These are phyloP conservation scores for Megaleporinus macrocephalus DNA, from an alignment of 2,113 vertebrate genomes.

Conservation along the genomic window DNA sequence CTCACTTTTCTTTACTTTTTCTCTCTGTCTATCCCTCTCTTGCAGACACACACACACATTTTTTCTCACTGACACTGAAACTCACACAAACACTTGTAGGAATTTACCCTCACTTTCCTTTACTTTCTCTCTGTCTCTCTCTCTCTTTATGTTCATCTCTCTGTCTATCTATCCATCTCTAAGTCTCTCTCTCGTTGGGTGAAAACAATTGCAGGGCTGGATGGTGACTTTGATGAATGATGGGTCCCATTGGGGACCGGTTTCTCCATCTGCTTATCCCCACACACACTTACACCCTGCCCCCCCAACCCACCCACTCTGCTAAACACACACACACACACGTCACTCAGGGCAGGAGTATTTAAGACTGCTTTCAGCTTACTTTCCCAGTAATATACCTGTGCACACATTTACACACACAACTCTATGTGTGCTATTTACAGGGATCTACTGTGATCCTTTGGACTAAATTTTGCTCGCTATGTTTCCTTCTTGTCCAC, in stretches of 20 bases:
- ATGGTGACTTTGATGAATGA: conserved; percentile 85
- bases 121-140: neutral
- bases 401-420: conserved; percentile 8
- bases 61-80: neutral
- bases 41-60: conserved; percentile 20
- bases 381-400: conserved; percentile 36
- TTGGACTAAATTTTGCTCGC: neutral
- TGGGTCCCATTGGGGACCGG: conserved; percentile 78
- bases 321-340: conserved; percentile 46
- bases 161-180: conserved; percentile 54
- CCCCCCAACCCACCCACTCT: conserved; percentile 47
- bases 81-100: conserved; percentile 39
- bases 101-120: conserved; percentile 37
- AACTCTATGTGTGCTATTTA: neutral
- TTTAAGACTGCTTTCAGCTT: conserved; percentile 46
- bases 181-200: conserved; percentile 56
- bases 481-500: neutral
- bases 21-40: too few species aligned
- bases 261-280: conserved; percentile 81
- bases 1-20: neutral
- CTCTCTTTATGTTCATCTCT: conserved; percentile 60
- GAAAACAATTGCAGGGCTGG: conserved; percentile 76
- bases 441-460: conserved; percentile 5
- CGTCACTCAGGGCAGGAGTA: conserved; percentile 48
- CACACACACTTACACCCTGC: conserved; percentile 44